Conservation (phyloP, 2,888 invertebrate genomes). For the Rhingia campestris region DNA sequence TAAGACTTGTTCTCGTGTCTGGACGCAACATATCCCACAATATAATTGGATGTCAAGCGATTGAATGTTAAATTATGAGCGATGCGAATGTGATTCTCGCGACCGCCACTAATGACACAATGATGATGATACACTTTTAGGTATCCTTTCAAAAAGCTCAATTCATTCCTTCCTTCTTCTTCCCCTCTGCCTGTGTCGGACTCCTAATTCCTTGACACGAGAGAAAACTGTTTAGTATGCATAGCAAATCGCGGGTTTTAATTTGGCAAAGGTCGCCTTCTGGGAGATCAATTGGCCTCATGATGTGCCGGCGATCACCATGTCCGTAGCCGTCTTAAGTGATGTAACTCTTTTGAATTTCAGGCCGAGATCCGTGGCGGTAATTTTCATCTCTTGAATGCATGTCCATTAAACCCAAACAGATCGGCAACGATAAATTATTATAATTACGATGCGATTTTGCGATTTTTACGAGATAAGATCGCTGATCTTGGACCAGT, state of each 20-base stretch:
- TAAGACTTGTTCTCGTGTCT: not conserved
- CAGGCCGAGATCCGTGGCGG: constrained; percentile 13
- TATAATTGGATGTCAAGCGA: not conserved
- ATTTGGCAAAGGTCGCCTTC: constrained; percentile 38
- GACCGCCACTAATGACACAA: not conserved
- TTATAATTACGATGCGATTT: constrained; percentile 59
- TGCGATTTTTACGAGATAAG: constrained; percentile 54
- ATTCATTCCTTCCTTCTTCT: not conserved
- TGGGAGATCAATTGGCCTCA: constrained; percentile 37
- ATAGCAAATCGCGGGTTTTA: constrained; percentile 39
- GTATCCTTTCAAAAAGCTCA: not conserved
- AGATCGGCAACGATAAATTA: constrained; percentile 63
- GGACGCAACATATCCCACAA: not conserved
- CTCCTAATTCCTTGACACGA: constrained; percentile 1
- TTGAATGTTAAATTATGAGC: not conserved
- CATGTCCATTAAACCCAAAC: constrained; percentile 57
- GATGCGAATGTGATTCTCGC: too few relatives aligned
- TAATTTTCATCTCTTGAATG: constrained; percentile 48
- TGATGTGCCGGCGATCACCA: constrained; percentile 17
- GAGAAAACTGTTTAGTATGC: constrained; percentile 39
- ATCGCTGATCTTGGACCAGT: constrained; percentile 32
- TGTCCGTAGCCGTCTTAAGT: constrained; percentile 30
- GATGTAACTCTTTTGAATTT: constrained; percentile 18
- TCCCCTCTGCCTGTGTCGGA: not conserved
- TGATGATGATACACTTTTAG: not conserved